Base-by-base conservation (phyloP, 2,888 invertebrate genomes). In the Mythimna albipuncta region DNA sequence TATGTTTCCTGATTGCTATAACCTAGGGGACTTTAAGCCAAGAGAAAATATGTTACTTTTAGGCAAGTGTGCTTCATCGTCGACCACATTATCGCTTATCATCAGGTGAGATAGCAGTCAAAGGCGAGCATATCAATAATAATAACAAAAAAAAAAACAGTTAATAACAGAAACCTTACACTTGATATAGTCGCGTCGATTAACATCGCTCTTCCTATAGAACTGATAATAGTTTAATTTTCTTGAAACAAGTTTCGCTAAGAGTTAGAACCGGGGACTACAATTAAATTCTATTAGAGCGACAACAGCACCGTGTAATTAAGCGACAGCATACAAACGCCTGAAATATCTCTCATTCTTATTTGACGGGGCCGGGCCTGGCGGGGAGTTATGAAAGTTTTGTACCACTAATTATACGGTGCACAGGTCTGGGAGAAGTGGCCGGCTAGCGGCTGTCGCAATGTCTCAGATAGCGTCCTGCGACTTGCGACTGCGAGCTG, bases 271-370 rank as follows among this genome's bases (percentile, higher is more conserved):
- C 88, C 85, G 84, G 82, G 62, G 79, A 86, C 91, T 88, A 92
- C 91, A 94, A 96, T 95, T 94, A 94, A 94, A 95, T 93, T 95
- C 93, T 94, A 95, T 95, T 95, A 95, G 87, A 90, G 91, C 91
- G 92, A 93, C 90, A 91, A 90, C 91, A 86, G 91, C 89, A 92
- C 91, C 88, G 84, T 94, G 90, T 92, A 93, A 95, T 95, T 94
- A 95, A 90, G 89, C 88, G 92, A 93, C 93, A 92, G 91, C 90
- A 89, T 89, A 89, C 90, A 89, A 90, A 89, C 89, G 89, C 85
- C 90, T 94, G 93, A 94, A 93, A 93, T 95, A 94, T 94, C 90
- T 94, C 91, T 93, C 92, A 94, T 94, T 94, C 93, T 92, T 91
- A 92, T 93, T 91, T 92, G 92, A 92, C 89, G 88, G 90, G 75